Base-by-base conservation (phyloP, 92 coral and sea anemone species). In the Ricordea florida region DNA sequence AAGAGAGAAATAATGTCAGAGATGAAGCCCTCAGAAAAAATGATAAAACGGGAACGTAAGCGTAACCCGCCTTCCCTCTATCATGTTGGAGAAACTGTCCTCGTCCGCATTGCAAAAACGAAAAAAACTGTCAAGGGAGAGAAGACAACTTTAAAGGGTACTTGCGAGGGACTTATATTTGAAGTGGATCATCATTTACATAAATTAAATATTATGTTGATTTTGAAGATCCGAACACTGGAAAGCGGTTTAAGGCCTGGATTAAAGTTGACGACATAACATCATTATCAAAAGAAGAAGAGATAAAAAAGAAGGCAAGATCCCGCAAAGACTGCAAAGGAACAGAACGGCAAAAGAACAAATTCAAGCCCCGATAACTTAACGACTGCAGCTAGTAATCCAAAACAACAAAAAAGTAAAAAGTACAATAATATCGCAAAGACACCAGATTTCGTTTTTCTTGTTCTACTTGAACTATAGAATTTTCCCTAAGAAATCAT, bases 131-230 rank as follows among this genome's bases (percentile, higher is more conserved):
- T 58, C 10, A 58, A 74, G 51, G 57, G 68, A 15, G 30, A 56
- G 34, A 72, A 45, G 20, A 21, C 43, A 50, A 52, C 62, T 46
- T 28, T 31, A 51, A 50, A 55, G 25, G 64, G 58, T 13, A 56
- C 79, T 36, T 72, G 68, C 31, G 67, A 72, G 62, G 68, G 56
- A 43, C 57, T 24, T 36, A 41, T 56, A 28, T 9, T 70, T 11
- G 53, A 53, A 48, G 66, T 36, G 6, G 78, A 52, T 43, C 78
- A 70, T 70, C 49, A 70, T 40, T 56, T 48, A 30, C 78, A 52
- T 64, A 70, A 38, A n/a, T n/a, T n/a, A n/a, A n/a, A 52, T 70
- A 67, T 45, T 67, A 27, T 46, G 56, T 67, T 67, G 74, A 46
- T 49, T 67, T 67, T 52, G 56, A 67, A 34, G 59, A 46, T 31